phyloP scores from a whole-genome alignment of 2,888 invertebrate species.

The Eupithecia inturbata region DNA sequence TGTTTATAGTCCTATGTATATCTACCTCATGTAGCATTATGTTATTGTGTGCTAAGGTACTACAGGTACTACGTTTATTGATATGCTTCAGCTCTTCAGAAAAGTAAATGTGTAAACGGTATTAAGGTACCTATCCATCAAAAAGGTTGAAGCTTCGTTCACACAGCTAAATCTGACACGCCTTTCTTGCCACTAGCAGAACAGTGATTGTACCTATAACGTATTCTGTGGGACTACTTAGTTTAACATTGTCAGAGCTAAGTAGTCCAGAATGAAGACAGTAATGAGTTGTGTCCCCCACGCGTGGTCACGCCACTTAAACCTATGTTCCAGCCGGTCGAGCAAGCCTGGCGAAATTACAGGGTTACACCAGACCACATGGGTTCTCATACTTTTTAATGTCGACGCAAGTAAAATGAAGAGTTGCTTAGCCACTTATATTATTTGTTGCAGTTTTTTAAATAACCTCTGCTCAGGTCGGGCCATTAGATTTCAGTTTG shows the following conservation, averaged over 20 bases:
- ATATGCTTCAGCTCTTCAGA: background rate
- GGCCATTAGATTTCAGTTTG: background rate
- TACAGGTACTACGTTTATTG: too few relatives aligned
- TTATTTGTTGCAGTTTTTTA: background rate
- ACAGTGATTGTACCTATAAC: background rate
- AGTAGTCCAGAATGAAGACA: background rate
- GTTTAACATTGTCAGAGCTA: background rate
- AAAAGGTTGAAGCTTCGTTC: conserved; percentile 9
- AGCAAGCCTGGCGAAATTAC: conserved; percentile 23
- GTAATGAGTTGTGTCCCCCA: conserved; percentile 2
- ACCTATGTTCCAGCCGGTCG: conserved; percentile 10
- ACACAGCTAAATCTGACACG: background rate
- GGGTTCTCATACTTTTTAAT: conserved; percentile 14
- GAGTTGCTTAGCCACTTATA: background rate
- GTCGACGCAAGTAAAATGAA: background rate
- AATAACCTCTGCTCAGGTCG: background rate
- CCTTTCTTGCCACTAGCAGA: background rate
- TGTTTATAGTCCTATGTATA: too few relatives aligned
- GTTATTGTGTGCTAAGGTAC: too few relatives aligned
- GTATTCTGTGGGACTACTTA: background rate
- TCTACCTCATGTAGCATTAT: too few relatives aligned
- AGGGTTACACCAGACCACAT: conserved; percentile 1
- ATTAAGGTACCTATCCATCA: background rate
- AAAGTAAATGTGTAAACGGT: background rate
- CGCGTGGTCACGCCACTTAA: conserved; percentile 17